A percentile compares a stretch with the other conserved stretches of the same genome.
Evolutionary conservation across 2,797 vertebrate genomes (phyloP).

Genomic region (Falco biarmicus): DNA sequence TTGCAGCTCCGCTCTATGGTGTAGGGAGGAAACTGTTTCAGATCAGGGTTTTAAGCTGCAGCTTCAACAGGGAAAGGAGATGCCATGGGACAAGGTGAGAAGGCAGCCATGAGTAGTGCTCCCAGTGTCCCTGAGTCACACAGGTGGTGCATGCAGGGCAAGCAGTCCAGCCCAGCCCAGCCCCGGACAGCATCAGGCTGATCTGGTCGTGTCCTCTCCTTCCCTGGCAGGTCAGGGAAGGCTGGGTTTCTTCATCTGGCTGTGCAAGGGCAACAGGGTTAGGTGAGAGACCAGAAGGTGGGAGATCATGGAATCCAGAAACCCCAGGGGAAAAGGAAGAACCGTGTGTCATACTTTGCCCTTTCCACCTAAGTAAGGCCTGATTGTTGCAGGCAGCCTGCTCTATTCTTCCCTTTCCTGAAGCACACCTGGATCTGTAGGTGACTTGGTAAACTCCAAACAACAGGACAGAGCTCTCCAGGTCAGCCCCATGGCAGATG

Average conservation of each 20-base stretch:
- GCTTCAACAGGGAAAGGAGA: neutral
- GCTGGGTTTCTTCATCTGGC: neutral
- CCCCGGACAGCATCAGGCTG: neutral
- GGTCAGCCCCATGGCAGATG: neutral
- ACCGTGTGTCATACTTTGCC: neutral
- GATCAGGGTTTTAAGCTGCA: neutral
- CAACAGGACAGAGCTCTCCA: neutral
- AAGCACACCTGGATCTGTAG: neutral
- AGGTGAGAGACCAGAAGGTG: neutral
- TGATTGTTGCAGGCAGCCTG: neutral
- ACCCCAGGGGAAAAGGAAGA: neutral
- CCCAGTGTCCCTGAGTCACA: accelerated
- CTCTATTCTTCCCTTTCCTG: neutral
- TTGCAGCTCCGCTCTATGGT: neutral
- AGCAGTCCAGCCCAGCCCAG: neutral
- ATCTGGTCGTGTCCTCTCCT: neutral
- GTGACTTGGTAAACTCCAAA: neutral
- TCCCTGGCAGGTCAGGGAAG: neutral
- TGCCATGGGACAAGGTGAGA: neutral
- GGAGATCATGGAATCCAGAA: neutral
- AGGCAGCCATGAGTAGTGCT: neutral
- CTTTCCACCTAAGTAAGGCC: neutral
- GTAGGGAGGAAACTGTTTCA: neutral
- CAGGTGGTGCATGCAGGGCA: neutral
- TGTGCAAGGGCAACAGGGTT: neutral